Base-by-base conservation (phyloP, 2,888 invertebrate genomes). In the Nomada fabriciana region DNA sequence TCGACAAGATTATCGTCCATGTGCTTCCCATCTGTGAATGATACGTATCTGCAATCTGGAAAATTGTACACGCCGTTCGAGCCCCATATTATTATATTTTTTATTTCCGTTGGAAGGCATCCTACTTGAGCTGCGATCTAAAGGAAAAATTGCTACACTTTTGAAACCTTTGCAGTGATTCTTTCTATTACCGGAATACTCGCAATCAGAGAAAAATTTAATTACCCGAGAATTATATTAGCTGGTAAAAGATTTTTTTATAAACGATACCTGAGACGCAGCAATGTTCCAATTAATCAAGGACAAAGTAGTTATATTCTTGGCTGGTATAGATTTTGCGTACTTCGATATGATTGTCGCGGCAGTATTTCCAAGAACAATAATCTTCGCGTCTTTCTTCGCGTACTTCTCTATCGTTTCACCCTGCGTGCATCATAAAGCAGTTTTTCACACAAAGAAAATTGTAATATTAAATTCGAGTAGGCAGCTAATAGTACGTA, bases 1-100 rank as follows among this genome's bases (percentile, higher is more conserved):
- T 59, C 57, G 23, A 70, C 57, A 9, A 84, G 29, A 11, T 57
- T 57, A 13, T 81, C 70, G 0, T 29, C 55, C 3, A 88, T 13
- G 11, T 60, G 43, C 1, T 59, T 65, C 0, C 78, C 81, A 18
- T 80, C 61, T 0, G n/a, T 50, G 1, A 89, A 77, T n/a, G n/a
- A 80, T 0, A 87, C 53, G 23, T 82, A 88, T 36, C 75, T 80
- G 29, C 83, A 89, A 47, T 88, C 84, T 0, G 87, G 83, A 50
- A 87, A 80, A 11, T 43, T 59, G n/a, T 61, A 47, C 9, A 15
- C 60, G 2, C 81, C 77, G 36, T 85, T 87, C 0, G 70, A 72
- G 11, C 89, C 89, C 88, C 88, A 89, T 20, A 85, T 76, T 63
- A 89, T 88, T 36, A 89, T 57, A 60, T 89, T 88, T n/a, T 73